Evolutionary conservation across 2,113 vertebrate species (phyloP), one percentile per base, ranked within the genome.

Genomic region (Ophthalmolycus amberensis): DNA sequence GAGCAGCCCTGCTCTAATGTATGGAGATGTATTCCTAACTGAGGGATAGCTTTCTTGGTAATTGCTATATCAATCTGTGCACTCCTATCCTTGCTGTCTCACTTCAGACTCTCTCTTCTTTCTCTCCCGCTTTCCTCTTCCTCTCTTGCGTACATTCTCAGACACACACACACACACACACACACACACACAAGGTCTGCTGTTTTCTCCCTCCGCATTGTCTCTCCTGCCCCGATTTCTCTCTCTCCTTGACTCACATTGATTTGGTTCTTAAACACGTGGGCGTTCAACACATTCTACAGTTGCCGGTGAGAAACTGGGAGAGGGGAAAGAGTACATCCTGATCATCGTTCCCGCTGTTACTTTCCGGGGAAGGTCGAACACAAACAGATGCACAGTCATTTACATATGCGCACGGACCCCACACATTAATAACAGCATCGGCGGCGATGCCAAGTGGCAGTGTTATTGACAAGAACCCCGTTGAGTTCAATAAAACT

Each of bases 11-110:
- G 48, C 72, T 87, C 76, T 95, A 93, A 95, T 94, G 88, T 94
- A 94, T 95, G 93, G 77, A 95, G 88, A 95, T 95, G 91, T 90
- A 95, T 95, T 95, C 92, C 79, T 89, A 92, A 88, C 93, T 89
- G 90, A 91, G 89, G 83, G 91, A 93, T 91, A 85, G 91, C 86
- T 89, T 94, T 93, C 84, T 86, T 85, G 87, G 84, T 93, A 95
- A 95, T 94, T 94, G 92, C 93, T 90, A 87, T 94, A 95, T 95
- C 93, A 95, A 91, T 94, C 93, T 93, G 82, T 86, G 84, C 90
- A 88, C 86, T 90, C 79, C 90, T 90, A 81, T 91, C 82, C 75
- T 77, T 87, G 85, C 89, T 73, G 83, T 93, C 89, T 93, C 80
- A 86, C 90, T 89, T 89, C 82, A 74, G 74, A 69, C 80, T 88